These are phyloP conservation scores for Aphelinus atriplicis DNA, from an alignment of 1,140 invertebrate species.

Conservation along the genomic window DNA sequence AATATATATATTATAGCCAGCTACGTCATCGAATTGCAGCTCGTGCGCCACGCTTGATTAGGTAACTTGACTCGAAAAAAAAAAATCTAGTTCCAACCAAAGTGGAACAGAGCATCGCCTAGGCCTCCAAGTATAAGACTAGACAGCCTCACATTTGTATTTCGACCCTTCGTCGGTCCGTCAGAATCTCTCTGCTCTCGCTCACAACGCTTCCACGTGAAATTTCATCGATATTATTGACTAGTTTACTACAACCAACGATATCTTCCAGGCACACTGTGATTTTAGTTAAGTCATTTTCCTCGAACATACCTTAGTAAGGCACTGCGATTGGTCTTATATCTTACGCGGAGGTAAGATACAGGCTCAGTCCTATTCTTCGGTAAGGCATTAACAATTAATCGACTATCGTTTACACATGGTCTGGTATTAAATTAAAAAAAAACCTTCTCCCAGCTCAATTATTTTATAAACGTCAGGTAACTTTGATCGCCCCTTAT, in stretches of 20 bases:
- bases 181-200: constrained; percentile 14
- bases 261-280: constrained; percentile 36
- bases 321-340: constrained; percentile 29
- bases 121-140: constrained; percentile 61
- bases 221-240: constrained; percentile 44
- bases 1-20: not conserved
- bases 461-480: constrained; percentile 25
- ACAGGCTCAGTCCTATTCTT: constrained; percentile 25
- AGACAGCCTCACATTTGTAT: constrained; percentile 60
- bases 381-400: constrained; percentile 37
- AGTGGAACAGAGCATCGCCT: constrained; percentile 42
- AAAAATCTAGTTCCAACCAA: not conserved
- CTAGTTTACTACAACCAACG: constrained; percentile 41
- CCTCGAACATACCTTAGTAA: constrained; percentile 23
- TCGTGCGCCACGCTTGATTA: constrained; percentile 9
- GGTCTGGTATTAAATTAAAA: constrained; percentile 23
- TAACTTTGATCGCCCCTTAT: constrained; percentile 33
- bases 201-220: constrained; percentile 13
- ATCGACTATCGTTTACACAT: constrained; percentile 18
- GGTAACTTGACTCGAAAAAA: constrained; percentile 30
- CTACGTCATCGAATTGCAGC: constrained; percentile 11
- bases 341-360: constrained; percentile 5
- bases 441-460: constrained; percentile 17
- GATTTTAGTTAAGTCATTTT: constrained; percentile 26
- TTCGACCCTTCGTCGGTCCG: constrained; percentile 33